Conservation (phyloP, 2,113 vertebrate genomes). For the Ptyas mucosa region DNA sequence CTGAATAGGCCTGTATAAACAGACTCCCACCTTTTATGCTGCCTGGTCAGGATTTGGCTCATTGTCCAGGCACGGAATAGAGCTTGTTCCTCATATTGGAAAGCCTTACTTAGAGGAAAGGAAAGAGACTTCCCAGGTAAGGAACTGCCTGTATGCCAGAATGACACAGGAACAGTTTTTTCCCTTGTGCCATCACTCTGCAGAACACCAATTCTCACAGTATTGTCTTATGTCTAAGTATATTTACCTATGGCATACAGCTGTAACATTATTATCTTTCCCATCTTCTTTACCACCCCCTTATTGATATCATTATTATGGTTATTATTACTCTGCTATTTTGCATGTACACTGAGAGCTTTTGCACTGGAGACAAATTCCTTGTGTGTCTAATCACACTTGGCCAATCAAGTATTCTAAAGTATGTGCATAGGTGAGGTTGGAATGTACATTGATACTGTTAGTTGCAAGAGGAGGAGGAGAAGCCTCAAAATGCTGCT, state of each 20-base stretch:
- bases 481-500: neutral
- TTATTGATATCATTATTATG: neutral
- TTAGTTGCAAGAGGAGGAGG: neutral
- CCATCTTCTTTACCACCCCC: neutral
- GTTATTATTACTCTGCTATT: neutral
- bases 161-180: neutral
- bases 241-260: neutral
- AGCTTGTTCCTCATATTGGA: neutral
- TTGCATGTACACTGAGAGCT: neutral
- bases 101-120: neutral
- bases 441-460: neutral
- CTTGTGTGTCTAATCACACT: neutral
- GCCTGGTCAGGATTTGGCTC: neutral
- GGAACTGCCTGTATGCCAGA: neutral
- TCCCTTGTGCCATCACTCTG: neutral
- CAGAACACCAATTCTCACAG: neutral
- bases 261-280: neutral
- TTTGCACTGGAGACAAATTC: neutral
- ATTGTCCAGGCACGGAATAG: neutral
- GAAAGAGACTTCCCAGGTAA: neutral
- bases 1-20: neutral
- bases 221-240: neutral
- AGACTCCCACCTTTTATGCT: neutral
- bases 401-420: neutral
- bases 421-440: neutral